phyloP scores from a whole-genome alignment of 2,888 invertebrate species.

The Orthonychiurus folsomi region DNA sequence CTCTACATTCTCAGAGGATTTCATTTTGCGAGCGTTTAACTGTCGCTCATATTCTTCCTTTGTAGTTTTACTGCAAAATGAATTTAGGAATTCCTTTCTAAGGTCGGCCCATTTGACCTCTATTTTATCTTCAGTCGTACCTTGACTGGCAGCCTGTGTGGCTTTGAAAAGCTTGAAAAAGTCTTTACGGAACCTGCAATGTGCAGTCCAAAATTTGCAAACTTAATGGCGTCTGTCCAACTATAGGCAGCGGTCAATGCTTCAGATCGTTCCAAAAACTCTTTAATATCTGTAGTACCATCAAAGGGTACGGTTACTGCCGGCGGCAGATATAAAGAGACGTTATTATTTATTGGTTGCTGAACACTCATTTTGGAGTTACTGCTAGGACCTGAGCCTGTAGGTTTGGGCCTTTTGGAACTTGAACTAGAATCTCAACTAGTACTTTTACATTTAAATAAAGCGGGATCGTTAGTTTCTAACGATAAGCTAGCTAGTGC shows the following conservation, averaged over 20 bases:
- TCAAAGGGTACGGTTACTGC: background rate
- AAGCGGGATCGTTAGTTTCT: too few species aligned
- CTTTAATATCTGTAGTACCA: background rate
- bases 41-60: constrained; percentile 3
- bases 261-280: constrained; percentile 10
- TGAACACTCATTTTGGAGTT: background rate
- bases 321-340: background rate
- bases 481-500: too few species aligned
- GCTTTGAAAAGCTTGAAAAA: background rate
- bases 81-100: background rate
- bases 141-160: background rate
- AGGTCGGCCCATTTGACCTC: background rate
- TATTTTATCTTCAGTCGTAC: background rate
- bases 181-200: background rate
- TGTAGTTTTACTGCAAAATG: background rate
- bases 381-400: background rate
- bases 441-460: too few species aligned
- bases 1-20: background rate
- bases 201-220: constrained; percentile 8
- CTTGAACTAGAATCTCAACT: too few species aligned
- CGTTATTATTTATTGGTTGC: background rate
- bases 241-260: background rate
- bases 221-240: constrained; percentile 7
- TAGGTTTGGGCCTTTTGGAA: too few species aligned
- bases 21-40: background rate